Evolutionary conservation across 2,797 vertebrate genomes (phyloP).

Genomic region (Gymnothorax javanicus): DNA sequence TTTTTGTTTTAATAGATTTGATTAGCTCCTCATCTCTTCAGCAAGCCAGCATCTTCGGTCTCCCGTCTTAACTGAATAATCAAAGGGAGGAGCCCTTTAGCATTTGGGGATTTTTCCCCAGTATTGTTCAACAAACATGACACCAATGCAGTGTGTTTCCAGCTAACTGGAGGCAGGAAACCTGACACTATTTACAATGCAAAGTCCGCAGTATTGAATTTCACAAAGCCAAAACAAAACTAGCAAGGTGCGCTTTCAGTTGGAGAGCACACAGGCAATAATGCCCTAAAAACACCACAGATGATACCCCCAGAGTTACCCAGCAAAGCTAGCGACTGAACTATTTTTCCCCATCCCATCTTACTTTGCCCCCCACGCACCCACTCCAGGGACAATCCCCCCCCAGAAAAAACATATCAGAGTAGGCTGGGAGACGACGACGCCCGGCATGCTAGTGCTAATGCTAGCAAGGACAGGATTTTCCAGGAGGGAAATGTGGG

Average conservation of each 20-base stretch:
- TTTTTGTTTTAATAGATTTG: constrained; percentile 1
- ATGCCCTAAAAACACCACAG: not conserved
- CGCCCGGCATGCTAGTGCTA: not conserved
- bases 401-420: constrained; percentile 20
- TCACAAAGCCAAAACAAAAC: constrained; percentile 4
- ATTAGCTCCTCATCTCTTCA: not conserved
- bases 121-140: constrained; percentile 63
- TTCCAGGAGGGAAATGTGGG: constrained; percentile 44
- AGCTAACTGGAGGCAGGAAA: constrained; percentile 13
- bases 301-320: not conserved
- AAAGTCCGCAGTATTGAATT: constrained; percentile 10
- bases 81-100: constrained; percentile 47
- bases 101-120: constrained; percentile 36
- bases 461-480: constrained; percentile 38
- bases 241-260: not conserved
- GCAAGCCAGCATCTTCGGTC: constrained; percentile 39
- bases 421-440: constrained; percentile 33
- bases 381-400: too few relatives aligned
- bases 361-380: too few relatives aligned
- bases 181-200: constrained; percentile 6
- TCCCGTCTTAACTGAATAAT: constrained; percentile 66
- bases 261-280: not conserved
- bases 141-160: constrained; percentile 47
- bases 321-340: constrained; percentile 28
- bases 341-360: constrained; percentile 22